Conservation (phyloP, 2,113 vertebrate species). For the Arvicanthis niloticus region DNA sequence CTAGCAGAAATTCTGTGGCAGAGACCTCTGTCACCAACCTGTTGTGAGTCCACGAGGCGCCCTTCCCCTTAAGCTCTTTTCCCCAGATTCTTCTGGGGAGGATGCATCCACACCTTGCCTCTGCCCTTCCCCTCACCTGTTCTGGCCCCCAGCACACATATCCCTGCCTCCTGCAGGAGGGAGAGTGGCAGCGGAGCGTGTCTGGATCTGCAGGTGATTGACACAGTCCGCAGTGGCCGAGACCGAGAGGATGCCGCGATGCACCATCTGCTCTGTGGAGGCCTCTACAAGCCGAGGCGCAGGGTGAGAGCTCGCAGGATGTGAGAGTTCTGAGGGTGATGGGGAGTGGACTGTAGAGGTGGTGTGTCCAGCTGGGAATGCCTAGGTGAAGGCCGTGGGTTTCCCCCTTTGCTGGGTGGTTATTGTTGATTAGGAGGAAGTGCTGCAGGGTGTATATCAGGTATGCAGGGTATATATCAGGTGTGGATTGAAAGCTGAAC, state of each 20-base stretch:
- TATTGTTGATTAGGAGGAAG: background rate
- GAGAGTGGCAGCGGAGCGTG: constrained; percentile 96
- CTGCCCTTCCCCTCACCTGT: background rate
- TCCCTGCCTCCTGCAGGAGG: constrained; percentile 85
- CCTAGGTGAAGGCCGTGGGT: background rate
- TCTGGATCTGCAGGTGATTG: constrained; percentile 97
- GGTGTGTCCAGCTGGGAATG: background rate
- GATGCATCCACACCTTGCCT: background rate
- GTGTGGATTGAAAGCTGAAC: background rate
- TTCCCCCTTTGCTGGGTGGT: constrained; percentile 1
- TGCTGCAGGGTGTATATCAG: background rate
- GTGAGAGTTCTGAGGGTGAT: background rate
- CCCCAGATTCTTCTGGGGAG: background rate
- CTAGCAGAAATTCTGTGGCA: constrained; percentile 94
- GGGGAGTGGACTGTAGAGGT: background rate
- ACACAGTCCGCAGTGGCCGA: constrained; percentile 93
- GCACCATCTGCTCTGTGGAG: constrained; percentile 94
- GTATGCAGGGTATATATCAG: background rate
- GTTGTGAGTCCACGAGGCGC: constrained; percentile 90
- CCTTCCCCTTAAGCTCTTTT: background rate
- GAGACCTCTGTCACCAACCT: constrained; percentile 97
- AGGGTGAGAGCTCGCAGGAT: constrained; percentile 86
- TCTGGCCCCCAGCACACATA: background rate
- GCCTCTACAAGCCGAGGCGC: constrained; percentile 96
- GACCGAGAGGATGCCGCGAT: constrained; percentile 95